A percentile compares a stretch with the other conserved stretches of the same genome.
Evolutionary conservation across 2,888 invertebrate genomes (phyloP).

Genomic region (Ichneumon xanthorius): DNA sequence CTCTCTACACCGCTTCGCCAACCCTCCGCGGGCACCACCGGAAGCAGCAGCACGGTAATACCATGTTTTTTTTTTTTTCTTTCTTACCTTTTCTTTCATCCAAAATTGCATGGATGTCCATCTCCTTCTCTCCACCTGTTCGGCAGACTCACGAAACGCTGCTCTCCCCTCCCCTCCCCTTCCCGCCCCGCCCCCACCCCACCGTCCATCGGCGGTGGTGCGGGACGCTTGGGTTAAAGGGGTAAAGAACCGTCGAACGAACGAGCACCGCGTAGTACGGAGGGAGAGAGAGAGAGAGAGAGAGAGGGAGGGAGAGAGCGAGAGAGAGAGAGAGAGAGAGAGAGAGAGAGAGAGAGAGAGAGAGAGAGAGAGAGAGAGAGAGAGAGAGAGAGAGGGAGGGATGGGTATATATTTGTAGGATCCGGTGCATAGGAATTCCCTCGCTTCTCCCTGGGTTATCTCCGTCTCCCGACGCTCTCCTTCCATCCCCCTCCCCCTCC

Average conservation of each 20-base stretch:
- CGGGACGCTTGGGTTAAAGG: slow-evolving; percentile 58
- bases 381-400: too few relatives aligned
- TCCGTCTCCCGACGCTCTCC: slow-evolving; percentile 62
- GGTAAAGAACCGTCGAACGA: slow-evolving; percentile 30
- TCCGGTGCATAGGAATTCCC: slow-evolving; percentile 80
- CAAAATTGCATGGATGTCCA: slow-evolving; percentile 29
- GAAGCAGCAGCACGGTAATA: slow-evolving; percentile 23
- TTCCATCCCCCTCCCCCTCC: slow-evolving; percentile 20
- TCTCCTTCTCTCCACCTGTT: slow-evolving; percentile 67
- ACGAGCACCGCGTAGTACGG: slow-evolving; percentile 7
- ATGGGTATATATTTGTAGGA: background rate
- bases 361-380: slow-evolving; percentile 47
- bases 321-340: too few relatives aligned
- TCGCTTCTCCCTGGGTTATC: slow-evolving; percentile 67
- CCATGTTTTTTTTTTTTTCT: slow-evolving; percentile 39
- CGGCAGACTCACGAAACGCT: slow-evolving; percentile 71
- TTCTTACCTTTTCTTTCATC: slow-evolving; percentile 57
- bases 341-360: slow-evolving; percentile 24
- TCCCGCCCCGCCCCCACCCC: too few relatives aligned
- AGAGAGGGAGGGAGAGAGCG: background rate
- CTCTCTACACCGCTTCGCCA: slow-evolving; percentile 16
- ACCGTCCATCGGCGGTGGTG: slow-evolving; percentile 37
- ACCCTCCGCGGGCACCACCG: slow-evolving; percentile 52
- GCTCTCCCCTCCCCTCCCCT: background rate
- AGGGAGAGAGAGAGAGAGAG: slow-evolving; percentile 43